Conservation (phyloP, 2,113 vertebrate species). For the Gobius niger region DNA sequence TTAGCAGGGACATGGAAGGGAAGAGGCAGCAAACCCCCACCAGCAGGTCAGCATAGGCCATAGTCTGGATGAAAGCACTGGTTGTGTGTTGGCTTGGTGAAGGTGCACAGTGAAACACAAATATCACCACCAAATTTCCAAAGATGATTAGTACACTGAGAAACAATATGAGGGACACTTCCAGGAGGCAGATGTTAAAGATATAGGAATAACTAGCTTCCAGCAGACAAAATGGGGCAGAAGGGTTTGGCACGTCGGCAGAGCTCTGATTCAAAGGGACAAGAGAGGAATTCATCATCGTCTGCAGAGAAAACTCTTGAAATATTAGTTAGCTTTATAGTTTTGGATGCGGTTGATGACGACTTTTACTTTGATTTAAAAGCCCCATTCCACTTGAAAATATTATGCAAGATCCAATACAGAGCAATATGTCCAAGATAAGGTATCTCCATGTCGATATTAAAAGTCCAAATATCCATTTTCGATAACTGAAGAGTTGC, state of each 20-base stretch:
- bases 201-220: slow-evolving; percentile 86
- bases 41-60: slow-evolving; percentile 96
- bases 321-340: slow-evolving; percentile 26
- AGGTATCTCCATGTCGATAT: slow-evolving; percentile 14
- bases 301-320: slow-evolving; percentile 54
- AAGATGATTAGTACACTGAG: slow-evolving; percentile 93
- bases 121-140: slow-evolving; percentile 95
- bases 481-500: not conserved
- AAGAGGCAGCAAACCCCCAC: slow-evolving; percentile 96
- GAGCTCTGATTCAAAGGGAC: slow-evolving; percentile 82
- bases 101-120: slow-evolving; percentile 98
- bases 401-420: slow-evolving; percentile 35
- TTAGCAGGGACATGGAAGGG: slow-evolving; percentile 91
- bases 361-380: slow-evolving; percentile 43
- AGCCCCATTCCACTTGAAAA: slow-evolving; percentile 30
- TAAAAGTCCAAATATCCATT: slow-evolving; percentile 6
- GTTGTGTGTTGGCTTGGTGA: slow-evolving; percentile 95
- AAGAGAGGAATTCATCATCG: slow-evolving; percentile 93
- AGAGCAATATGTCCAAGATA: slow-evolving; percentile 12
- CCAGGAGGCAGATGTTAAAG: slow-evolving; percentile 89
- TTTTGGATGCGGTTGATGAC: slow-evolving; percentile 16
- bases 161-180: slow-evolving; percentile 90
- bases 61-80: slow-evolving; percentile 98
- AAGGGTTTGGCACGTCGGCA: slow-evolving; percentile 77
- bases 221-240: slow-evolving; percentile 89